phyloP scores from a whole-genome alignment of 2,888 invertebrate genomes.

The Exocentrus adspersus region DNA sequence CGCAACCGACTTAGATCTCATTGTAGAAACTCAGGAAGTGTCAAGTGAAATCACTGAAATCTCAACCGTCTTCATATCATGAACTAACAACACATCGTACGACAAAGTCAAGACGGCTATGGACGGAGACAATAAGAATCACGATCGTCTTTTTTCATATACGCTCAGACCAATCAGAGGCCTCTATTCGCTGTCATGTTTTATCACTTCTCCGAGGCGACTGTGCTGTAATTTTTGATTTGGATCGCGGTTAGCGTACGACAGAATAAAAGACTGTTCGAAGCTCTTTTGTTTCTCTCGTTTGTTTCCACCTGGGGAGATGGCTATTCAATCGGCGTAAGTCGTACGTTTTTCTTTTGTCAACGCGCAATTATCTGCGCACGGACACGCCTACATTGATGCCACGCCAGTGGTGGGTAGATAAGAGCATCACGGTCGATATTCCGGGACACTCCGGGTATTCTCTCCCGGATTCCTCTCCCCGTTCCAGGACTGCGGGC shows the following conservation, averaged over 20 bases:
- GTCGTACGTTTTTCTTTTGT: conserved; percentile 53
- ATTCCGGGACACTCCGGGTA: conserved; percentile 57
- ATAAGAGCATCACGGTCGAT: conserved; percentile 61
- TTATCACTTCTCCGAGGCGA: conserved; percentile 63
- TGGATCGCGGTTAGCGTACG: conserved; percentile 55
- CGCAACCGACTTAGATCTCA: conserved; percentile 79
- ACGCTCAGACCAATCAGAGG: conserved; percentile 61
- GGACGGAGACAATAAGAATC: conserved; percentile 59
- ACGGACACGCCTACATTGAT: conserved; percentile 53
- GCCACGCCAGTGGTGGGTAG: conserved; percentile 59
- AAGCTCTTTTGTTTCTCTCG: conserved; percentile 47
- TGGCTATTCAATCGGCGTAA: conserved; percentile 46
- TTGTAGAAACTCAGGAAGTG: conserved; percentile 59
- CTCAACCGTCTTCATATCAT: conserved; percentile 52
- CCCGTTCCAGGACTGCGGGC: conserved; percentile 43
- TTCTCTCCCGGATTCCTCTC: conserved; percentile 56
- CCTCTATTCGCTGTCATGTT: conserved; percentile 63
- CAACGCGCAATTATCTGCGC: conserved; percentile 57
- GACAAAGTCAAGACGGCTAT: conserved; percentile 52
- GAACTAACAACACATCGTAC: conserved; percentile 53
- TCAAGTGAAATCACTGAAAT: conserved; percentile 39
- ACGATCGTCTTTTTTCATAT: conserved; percentile 60
- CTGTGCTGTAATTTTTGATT: conserved; percentile 62
- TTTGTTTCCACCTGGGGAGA: conserved; percentile 44
- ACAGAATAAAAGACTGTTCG: conserved; percentile 48